Base-by-base conservation (phyloP, 2,797 vertebrate species). In the Merluccius polli region DNA sequence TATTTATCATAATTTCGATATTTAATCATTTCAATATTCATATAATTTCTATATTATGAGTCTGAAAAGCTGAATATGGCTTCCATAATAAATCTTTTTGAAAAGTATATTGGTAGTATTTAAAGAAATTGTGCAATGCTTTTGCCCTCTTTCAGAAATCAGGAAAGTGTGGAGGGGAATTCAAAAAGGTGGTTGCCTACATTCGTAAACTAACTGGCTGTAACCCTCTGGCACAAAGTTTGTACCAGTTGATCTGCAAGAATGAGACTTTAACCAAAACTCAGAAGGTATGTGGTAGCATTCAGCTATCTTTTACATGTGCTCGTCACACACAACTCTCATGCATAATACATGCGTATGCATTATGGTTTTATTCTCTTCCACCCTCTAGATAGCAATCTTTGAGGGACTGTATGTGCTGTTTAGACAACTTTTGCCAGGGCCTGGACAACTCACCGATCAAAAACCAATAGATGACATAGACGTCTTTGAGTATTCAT, bases 371-470 rank as follows among this genome's bases (percentile, higher is more conserved):
- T 24, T 59, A 59, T 24, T 59, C 8, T 59, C 52, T 59, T 59
- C n/a, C 52, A 59, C 52, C 52, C 52, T 59, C 2, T 59, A 59
- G 91, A 86, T 92, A 78, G 86, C 88, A 4, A 69, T 92, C 33
- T 36, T 91, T 30, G 91, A 92, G 77, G 89, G 89, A 33, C 73
- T 92, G 63, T 92, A 91, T 80, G 44, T 77, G 21, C 90, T 92
- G 59, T 92, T 92, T 75, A 85, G 91, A 70, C 84, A 89, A 71
- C 81, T 92, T 81, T 74, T 92, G 72, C 89, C 90, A 30, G 76
- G 82, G 30, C 77, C 3, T 44, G 78, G 79, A 73, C 80, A 68
- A 63, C 36, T 44, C 29, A 79, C 9, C n/a, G 85, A 71, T 5
- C 80, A 78, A 0, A 84, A 76, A 74, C 0, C 80, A 52, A 85